These are phyloP conservation scores for Eupelmus urozonus DNA, from an alignment of 2,888 invertebrate species.

Conservation along the genomic window DNA sequence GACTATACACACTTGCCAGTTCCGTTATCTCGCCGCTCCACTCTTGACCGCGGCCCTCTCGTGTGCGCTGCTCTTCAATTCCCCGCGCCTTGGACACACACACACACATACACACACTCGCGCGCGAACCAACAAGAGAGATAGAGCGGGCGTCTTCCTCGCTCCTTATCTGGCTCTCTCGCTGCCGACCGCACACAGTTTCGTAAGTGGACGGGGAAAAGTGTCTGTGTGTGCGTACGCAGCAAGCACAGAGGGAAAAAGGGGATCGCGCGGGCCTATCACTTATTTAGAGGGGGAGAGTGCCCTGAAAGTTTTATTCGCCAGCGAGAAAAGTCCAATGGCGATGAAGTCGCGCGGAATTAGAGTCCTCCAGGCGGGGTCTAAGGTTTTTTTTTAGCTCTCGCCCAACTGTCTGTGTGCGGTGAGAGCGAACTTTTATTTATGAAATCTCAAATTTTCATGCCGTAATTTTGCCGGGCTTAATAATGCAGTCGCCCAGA, in stretches of 20 bases:
- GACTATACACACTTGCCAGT: too few relatives aligned
- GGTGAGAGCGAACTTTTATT: conserved; percentile 8
- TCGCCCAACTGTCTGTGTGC: too few relatives aligned
- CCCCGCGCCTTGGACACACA: neutral
- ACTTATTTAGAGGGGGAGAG: conserved; percentile 43
- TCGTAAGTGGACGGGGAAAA: too few relatives aligned
- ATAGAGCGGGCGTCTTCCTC: neutral
- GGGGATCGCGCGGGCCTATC: neutral
- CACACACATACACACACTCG: neutral
- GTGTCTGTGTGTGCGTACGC: too few relatives aligned
- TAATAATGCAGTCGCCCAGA: neutral
- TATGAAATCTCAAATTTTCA: neutral
- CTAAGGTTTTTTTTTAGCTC: conserved; percentile 7
- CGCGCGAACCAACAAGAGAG: too few relatives aligned
- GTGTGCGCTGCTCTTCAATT: neutral
- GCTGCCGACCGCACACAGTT: neutral
- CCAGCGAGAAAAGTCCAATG: neutral
- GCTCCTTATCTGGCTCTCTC: conserved; percentile 3
- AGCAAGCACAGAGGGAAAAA: too few relatives aligned
- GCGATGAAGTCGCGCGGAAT: neutral
- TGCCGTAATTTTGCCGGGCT: neutral
- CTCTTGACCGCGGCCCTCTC: too few relatives aligned
- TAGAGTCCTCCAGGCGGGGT: neutral
- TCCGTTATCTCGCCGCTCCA: too few relatives aligned
- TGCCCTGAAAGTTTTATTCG: conserved; percentile 46